Evolutionary conservation across 2,888 invertebrate genomes (phyloP).

Genomic region (Congeria kusceri): DNA sequence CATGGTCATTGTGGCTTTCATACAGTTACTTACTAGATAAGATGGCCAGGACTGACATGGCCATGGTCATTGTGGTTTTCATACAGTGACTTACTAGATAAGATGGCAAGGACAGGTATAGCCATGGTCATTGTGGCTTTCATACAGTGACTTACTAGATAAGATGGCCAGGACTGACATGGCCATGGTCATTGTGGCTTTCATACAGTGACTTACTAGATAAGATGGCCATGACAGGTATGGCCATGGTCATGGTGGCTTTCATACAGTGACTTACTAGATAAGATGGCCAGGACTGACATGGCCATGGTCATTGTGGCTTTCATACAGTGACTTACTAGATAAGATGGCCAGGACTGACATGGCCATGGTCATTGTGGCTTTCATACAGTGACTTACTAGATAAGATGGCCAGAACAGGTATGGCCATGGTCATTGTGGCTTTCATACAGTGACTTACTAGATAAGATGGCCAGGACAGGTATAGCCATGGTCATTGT

Average conservation of each 20-base stretch:
- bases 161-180: constrained; percentile 97
- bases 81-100: no score
- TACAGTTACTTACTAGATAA: no score
- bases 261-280: no score
- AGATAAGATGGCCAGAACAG: constrained; percentile 96
- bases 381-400: no score
- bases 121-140: constrained; percentile 96
- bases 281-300: constrained; percentile 96
- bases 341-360: constrained; percentile 97
- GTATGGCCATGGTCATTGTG: constrained; percentile 95
- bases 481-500: constrained; percentile 96
- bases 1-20: constrained; percentile 95
- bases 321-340: no score
- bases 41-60: constrained; percentile 97
- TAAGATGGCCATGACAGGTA: constrained; percentile 96
- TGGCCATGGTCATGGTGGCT: constrained; percentile 96
- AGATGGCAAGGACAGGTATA: constrained; percentile 96
- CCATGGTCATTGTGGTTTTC: constrained; percentile 95
- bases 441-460: no score
- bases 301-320: constrained; percentile 96
- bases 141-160: no score
- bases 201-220: no score
- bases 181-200: constrained; percentile 96
- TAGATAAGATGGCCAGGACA: constrained; percentile 96
- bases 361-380: constrained; percentile 95